Percentiles rank a stretch among this genome's conserved stretches.
Conservation (phyloP, 2,113 vertebrate genomes). For the Engraulis encrasicolus region DNA sequence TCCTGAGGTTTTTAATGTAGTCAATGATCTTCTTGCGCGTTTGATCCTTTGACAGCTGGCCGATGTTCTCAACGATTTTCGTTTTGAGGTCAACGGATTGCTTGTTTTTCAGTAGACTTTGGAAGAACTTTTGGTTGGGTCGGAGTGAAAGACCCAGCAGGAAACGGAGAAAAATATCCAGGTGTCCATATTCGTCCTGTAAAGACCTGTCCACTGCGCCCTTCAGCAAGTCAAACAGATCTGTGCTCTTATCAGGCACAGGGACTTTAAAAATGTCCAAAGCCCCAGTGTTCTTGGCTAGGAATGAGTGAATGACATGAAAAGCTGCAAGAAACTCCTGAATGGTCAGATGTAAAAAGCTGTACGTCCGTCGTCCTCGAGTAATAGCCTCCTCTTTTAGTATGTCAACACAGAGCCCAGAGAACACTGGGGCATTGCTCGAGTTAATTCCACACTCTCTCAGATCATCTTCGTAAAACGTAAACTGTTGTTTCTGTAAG, state of each 20-base stretch:
- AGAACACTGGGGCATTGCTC: background rate
- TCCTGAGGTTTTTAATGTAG: conserved; percentile 49
- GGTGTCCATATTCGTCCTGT: background rate
- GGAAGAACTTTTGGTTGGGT: background rate
- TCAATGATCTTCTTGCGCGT: conserved; percentile 44
- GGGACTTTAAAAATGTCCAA: background rate
- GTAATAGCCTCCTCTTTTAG: background rate
- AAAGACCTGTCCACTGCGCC: background rate
- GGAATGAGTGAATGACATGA: background rate
- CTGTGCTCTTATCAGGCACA: background rate
- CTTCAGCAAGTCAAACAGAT: background rate
- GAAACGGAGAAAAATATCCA: conserved; percentile 15
- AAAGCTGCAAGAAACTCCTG: conserved; percentile 5
- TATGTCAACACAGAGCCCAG: background rate
- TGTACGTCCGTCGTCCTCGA: background rate
- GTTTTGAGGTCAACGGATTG: conserved; percentile 15
- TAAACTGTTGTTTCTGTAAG: background rate
- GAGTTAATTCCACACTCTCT: background rate
- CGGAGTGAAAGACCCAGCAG: background rate
- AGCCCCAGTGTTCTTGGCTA: background rate
- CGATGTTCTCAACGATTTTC: background rate
- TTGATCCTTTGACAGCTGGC: background rate
- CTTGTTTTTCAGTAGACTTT: background rate
- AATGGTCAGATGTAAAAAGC: background rate
- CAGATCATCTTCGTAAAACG: background rate